A percentile compares a stretch with the other conserved stretches of the same genome.
phyloP scores from a whole-genome alignment of 2,888 invertebrate species.

The Xylophagus ater region DNA sequence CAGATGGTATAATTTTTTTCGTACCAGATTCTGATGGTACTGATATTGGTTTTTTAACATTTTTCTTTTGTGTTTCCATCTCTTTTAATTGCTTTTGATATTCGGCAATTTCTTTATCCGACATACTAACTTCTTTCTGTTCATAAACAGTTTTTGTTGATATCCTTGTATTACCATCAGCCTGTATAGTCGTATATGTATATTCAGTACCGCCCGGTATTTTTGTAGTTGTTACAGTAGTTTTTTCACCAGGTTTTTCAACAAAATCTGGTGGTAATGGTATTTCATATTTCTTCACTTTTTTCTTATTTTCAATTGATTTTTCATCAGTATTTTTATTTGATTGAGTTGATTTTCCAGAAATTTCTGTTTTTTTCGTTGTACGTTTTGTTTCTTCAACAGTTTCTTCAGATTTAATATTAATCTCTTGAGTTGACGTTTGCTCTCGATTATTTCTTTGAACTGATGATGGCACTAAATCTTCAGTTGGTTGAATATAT shows the following conservation, averaged over 20 bases:
- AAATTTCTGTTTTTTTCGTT: slow-evolving; percentile 32
- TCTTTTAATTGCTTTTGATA: slow-evolving; percentile 37
- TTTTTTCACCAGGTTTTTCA: slow-evolving; percentile 28
- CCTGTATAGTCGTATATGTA: slow-evolving; percentile 32
- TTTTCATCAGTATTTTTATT: slow-evolving; percentile 7
- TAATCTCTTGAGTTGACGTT: slow-evolving; percentile 9
- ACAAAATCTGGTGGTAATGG: slow-evolving; percentile 27
- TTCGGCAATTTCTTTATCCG: slow-evolving; percentile 33
- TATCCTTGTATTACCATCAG: slow-evolving; percentile 34
- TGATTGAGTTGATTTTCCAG: slow-evolving; percentile 29
- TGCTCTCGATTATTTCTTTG: slow-evolving; percentile 15
- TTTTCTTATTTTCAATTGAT: slow-evolving; percentile 22
- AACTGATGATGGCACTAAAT: slow-evolving; percentile 12
- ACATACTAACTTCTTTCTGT: slow-evolving; percentile 34
- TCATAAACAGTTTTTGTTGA: slow-evolving; percentile 37
- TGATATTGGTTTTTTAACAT: slow-evolving; percentile 33
- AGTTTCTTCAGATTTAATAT: slow-evolving; percentile 27
- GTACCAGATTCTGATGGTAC: slow-evolving; percentile 35
- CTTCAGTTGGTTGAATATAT: slow-evolving; percentile 22
- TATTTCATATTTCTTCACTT: slow-evolving; percentile 1
- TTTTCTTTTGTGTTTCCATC: slow-evolving; percentile 38
- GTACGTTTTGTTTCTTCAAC: slow-evolving; percentile 30
- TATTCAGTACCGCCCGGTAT: slow-evolving; percentile 34
- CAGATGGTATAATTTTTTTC: slow-evolving; percentile 36
- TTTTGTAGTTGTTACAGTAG: slow-evolving; percentile 30